Percentiles rank a stretch among this genome's conserved stretches.
phyloP scores from a whole-genome alignment of 2,888 invertebrate genomes.

The Osmoderma eremita region DNA sequence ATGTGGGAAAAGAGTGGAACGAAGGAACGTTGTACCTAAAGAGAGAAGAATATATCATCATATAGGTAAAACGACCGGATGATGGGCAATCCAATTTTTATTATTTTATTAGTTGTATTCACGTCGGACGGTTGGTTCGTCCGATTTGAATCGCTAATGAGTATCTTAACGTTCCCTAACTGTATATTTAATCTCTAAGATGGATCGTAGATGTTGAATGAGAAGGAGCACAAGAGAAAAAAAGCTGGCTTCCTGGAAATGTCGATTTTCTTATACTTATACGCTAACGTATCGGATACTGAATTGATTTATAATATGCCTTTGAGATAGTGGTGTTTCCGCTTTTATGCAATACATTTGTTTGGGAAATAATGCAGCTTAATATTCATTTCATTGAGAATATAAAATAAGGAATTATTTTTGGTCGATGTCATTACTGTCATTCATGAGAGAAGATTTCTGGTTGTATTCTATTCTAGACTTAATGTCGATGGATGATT shows the following conservation, averaged over 20 bases:
- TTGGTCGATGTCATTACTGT: too few relatives aligned
- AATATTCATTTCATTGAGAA: too few relatives aligned
- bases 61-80: constrained; percentile 33
- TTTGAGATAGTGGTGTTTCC: neutral
- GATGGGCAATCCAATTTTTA: constrained; percentile 29
- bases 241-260: constrained; percentile 19
- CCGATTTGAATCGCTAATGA: constrained; percentile 34
- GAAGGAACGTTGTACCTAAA: constrained; percentile 2
- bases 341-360: too few relatives aligned
- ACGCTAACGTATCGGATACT: neutral
- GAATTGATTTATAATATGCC: constrained; percentile 23
- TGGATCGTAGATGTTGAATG: neutral
- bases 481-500: too few relatives aligned
- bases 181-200: constrained; percentile 15
- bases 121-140: neutral
- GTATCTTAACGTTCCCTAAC: constrained; percentile 22
- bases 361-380: too few relatives aligned
- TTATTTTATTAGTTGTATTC: constrained; percentile 35
- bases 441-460: too few relatives aligned
- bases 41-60: constrained; percentile 22
- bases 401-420: too few relatives aligned
- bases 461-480: too few relatives aligned
- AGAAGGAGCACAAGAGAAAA: neutral
- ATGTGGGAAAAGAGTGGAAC: neutral
- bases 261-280: neutral